Evolutionary conservation across 2,797 vertebrate genomes (phyloP).

Genomic region (Ptychadena robeensis): DNA sequence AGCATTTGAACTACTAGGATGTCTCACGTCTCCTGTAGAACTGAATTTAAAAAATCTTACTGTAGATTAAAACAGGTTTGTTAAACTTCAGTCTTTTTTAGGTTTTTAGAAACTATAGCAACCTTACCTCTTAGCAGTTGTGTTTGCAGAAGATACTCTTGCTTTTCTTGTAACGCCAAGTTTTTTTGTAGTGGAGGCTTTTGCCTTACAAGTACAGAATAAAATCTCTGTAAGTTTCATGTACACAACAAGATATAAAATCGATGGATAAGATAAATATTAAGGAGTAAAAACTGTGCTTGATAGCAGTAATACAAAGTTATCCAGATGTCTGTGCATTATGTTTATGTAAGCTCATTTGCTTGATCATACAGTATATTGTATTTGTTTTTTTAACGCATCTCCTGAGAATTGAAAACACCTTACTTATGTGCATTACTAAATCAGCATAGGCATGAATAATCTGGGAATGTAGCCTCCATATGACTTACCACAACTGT

Average conservation of each 20-base stretch:
- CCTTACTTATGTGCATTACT: background rate
- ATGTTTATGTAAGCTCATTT: slow-evolving; percentile 1
- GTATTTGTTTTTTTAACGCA: background rate
- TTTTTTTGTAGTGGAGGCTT: slow-evolving; percentile 63
- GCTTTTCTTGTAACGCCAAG: slow-evolving; percentile 49
- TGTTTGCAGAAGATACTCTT: slow-evolving; percentile 56
- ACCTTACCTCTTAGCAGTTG: slow-evolving; percentile 62
- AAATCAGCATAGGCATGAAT: background rate
- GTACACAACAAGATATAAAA: background rate
- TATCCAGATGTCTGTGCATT: background rate
- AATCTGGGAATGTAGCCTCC: background rate
- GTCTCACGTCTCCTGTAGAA: no score
- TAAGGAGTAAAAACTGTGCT: background rate
- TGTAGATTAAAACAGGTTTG: no score
- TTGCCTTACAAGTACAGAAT: slow-evolving; percentile 58
- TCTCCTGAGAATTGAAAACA: background rate
- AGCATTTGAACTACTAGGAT: no score
- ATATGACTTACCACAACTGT: background rate
- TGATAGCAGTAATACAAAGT: background rate
- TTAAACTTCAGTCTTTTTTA: no score
- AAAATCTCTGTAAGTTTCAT: background rate
- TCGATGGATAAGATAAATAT: background rate
- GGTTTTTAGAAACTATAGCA: background rate
- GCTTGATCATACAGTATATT: background rate
- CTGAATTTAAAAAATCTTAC: no score